These are phyloP conservation scores for Cephus spinipes DNA, from an alignment of 2,888 invertebrate species.

Conservation along the genomic window DNA sequence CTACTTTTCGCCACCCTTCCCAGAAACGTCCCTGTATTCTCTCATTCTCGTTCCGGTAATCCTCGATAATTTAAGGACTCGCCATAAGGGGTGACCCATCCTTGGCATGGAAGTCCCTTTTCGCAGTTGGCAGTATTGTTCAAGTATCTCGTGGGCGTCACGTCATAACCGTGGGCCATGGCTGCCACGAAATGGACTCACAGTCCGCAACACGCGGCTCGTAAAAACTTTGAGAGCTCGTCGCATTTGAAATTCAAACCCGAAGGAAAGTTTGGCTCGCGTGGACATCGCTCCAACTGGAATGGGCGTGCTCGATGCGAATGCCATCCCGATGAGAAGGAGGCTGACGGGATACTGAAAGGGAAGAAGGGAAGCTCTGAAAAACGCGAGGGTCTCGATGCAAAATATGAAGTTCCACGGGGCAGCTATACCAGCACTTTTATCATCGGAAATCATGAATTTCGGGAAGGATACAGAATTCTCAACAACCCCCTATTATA, in stretches of 20 bases:
- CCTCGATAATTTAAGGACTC: slow-evolving; percentile 14
- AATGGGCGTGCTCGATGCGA: slow-evolving; percentile 24
- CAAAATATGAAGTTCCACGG: not conserved
- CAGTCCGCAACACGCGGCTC: slow-evolving; percentile 9
- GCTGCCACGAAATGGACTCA: not conserved
- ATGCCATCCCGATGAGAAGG: slow-evolving; percentile 27
- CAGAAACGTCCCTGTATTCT: not conserved
- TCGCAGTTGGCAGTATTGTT: not conserved
- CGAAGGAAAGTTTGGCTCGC: slow-evolving; percentile 11
- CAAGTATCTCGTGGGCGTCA: slow-evolving; percentile 3
- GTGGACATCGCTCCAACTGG: slow-evolving; percentile 12
- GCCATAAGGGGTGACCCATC: not conserved
- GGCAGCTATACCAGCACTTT: not conserved
- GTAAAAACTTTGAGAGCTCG: slow-evolving; percentile 11
- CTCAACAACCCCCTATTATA: not conserved
- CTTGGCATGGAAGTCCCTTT: not conserved
- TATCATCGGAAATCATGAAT: slow-evolving; percentile 11
- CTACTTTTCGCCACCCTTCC: not conserved
- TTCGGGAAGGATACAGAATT: slow-evolving; percentile 2
- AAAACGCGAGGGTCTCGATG: not conserved
- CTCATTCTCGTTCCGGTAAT: not conserved
- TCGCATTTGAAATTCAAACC: slow-evolving; percentile 23
- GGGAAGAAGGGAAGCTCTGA: not conserved
- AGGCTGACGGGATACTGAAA: slow-evolving; percentile 6
- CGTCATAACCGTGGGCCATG: not conserved